Base-by-base conservation (phyloP, 2,113 vertebrate species). In the Cisticola juncidis region DNA sequence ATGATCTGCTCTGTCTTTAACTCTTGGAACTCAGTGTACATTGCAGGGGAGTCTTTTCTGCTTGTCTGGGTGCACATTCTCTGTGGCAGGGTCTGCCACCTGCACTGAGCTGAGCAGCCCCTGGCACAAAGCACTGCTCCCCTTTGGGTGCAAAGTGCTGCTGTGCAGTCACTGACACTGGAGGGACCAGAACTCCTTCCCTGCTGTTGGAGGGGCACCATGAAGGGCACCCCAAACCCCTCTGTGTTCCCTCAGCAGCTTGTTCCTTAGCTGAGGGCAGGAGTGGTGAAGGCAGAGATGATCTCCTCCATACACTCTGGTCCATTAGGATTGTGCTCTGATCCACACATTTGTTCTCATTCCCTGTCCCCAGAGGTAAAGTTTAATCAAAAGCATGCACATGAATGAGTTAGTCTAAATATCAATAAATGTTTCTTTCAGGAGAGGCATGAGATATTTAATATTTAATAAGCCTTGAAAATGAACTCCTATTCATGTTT, bases 381-480 rank as follows among this genome's bases (percentile, higher is more conserved):
- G 44, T 86, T 94, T 96, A 94, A 95, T 94, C 94, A 90, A 84
- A 96, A 92, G 86, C 76, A 92, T 77, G 86, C 80, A 88, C 90
- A 81, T 81, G 90, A 93, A 90, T 86, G 92, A 94, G 82, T 64
- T 84, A 88, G 74, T 42, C 81, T 80, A 94, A 95, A 95, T 95
- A 93, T 81, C 89, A 91, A 69, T 93, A 97, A 94, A 77, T 88
- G 86, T 77, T 95, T 92, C 71, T 91, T 95, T 88, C 73, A 92
- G 90, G 80, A 95, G 70, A 92, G 33, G 65, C 91, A 45, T 47
- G 64, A 84, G 24, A 36, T 93, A 47, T 92, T 96, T 80, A 97
- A 97, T 97, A 97, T 95, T 96, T 97, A 91, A 97, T 95, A 93
- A 88, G 74, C 60, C 72, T 92, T 66, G 64, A 68, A 95, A 93